Evolutionary conservation across 2,888 invertebrate genomes (phyloP).

Genomic region (Pheosia tremula): DNA sequence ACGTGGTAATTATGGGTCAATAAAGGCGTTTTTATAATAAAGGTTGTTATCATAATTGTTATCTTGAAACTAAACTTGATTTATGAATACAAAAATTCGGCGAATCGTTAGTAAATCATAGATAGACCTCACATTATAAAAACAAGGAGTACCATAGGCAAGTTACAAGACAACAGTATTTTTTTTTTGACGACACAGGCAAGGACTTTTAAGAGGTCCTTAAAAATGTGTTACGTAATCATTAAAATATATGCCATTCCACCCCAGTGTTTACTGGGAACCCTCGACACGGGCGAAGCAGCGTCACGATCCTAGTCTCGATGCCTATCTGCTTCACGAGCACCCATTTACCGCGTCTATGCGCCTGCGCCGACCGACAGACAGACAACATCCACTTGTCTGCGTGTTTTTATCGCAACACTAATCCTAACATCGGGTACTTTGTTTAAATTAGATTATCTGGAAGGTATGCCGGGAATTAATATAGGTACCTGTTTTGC

Average conservation of each 20-base stretch:
- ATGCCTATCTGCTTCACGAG: conserved; percentile 58
- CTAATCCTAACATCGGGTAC: conserved; percentile 4
- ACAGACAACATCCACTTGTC: conserved; percentile 2
- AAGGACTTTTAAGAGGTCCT: no score
- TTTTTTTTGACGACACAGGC: no score
- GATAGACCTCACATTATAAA: no score
- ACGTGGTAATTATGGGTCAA: no score
- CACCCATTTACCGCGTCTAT: conserved; percentile 42
- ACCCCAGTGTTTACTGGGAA: conserved; percentile 27
- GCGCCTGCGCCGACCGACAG: conserved; percentile 6
- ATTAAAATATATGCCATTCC: conserved; percentile 36
- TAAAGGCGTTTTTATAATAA: no score
- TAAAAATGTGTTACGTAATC: conserved; percentile 40
- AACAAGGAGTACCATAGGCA: no score
- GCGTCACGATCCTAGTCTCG: conserved; percentile 57
- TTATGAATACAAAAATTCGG: no score
- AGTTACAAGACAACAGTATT: no score
- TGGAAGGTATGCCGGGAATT: background rate
- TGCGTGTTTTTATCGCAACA: conserved; percentile 6
- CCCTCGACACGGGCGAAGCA: conserved; percentile 42
- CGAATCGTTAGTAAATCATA: no score
- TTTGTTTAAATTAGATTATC: background rate
- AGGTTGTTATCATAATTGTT: no score
- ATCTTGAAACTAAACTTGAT: no score
- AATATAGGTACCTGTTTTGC: no score